Conservation (phyloP, 2,888 invertebrate genomes). For the Leptarthrus brevirostris region DNA sequence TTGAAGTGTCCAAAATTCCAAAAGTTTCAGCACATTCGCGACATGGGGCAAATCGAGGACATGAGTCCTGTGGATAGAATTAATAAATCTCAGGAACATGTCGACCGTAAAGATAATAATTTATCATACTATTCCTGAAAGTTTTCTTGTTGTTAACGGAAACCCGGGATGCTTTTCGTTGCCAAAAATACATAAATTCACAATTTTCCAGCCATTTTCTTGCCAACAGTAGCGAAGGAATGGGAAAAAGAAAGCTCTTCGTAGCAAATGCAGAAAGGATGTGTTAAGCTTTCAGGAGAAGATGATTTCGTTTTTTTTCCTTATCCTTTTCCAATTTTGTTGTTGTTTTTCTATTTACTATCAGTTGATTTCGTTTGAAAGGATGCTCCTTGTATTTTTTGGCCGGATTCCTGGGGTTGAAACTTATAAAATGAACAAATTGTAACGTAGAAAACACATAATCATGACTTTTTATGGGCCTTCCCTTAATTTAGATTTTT, state of each 20-base stretch:
- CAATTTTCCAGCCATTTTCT: conserved; percentile 51
- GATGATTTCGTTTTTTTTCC: neutral
- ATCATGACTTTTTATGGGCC: neutral
- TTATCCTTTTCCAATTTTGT: conserved; percentile 9
- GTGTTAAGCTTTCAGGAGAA: conserved; percentile 40
- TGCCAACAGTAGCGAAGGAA: conserved; percentile 23
- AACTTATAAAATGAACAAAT: neutral
- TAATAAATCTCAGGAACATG: conserved; percentile 51
- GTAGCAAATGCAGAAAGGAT: conserved; percentile 48
- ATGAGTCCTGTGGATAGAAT: conserved; percentile 45
- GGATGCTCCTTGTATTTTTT: neutral
- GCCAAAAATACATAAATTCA: conserved; percentile 49
- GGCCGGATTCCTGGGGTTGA: neutral
- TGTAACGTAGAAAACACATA: neutral
- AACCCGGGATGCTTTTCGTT: conserved; percentile 37
- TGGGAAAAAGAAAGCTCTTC: neutral
- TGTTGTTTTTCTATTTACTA: neutral
- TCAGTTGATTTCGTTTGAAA: neutral
- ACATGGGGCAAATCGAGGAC: conserved; percentile 9
- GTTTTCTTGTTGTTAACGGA: conserved; percentile 52
- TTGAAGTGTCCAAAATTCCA: conserved; percentile 3
- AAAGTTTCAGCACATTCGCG: neutral
- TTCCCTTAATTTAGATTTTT: no score
- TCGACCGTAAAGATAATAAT: conserved; percentile 53
- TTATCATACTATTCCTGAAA: conserved; percentile 51